A percentile compares a stretch with the other conserved stretches of the same genome.
phyloP scores from a whole-genome alignment of 2,113 vertebrate species.

The Rhegmatorhina hoffmannsi region DNA sequence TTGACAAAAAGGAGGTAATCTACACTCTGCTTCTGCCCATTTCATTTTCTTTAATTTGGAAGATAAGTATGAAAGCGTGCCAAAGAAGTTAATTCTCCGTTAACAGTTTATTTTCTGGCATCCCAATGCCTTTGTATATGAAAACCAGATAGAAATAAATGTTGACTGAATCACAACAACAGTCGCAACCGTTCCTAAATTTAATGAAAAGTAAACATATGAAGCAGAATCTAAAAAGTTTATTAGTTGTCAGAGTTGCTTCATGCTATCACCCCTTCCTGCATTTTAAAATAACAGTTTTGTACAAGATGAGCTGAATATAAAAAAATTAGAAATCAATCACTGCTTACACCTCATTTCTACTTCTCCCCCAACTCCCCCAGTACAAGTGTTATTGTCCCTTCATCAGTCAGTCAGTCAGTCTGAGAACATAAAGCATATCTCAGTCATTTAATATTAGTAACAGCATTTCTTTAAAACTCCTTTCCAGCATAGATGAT shows the following conservation, averaged over 20 bases:
- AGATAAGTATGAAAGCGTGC: slow-evolving; percentile 82
- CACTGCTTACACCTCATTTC: neutral
- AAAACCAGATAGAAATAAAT: slow-evolving; percentile 81
- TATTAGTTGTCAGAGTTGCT: slow-evolving; percentile 66
- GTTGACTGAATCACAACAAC: slow-evolving; percentile 75
- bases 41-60: slow-evolving; percentile 88
- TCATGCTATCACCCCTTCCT: slow-evolving; percentile 1
- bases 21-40: slow-evolving; percentile 86
- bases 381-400: neutral
- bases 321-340: slow-evolving; percentile 2
- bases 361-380: neutral
- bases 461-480: neutral
- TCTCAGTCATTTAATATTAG: slow-evolving; percentile 12
- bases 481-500: neutral
- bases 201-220: slow-evolving; percentile 81
- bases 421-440: neutral
- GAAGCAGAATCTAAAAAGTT: slow-evolving; percentile 72
- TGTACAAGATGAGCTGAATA: neutral
- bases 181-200: slow-evolving; percentile 61
- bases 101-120: slow-evolving; percentile 87
- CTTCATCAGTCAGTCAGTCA: slow-evolving; percentile 5
- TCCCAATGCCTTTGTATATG: slow-evolving; percentile 78
- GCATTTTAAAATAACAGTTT: slow-evolving; percentile 54
- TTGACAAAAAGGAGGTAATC: slow-evolving; percentile 88
- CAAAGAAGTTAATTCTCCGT: slow-evolving; percentile 86